A percentile compares a stretch with the other conserved stretches of the same genome.
These are phyloP conservation scores for Desmodus rotundus DNA, from an alignment of 2,113 vertebrate genomes.

Conservation along the genomic window DNA sequence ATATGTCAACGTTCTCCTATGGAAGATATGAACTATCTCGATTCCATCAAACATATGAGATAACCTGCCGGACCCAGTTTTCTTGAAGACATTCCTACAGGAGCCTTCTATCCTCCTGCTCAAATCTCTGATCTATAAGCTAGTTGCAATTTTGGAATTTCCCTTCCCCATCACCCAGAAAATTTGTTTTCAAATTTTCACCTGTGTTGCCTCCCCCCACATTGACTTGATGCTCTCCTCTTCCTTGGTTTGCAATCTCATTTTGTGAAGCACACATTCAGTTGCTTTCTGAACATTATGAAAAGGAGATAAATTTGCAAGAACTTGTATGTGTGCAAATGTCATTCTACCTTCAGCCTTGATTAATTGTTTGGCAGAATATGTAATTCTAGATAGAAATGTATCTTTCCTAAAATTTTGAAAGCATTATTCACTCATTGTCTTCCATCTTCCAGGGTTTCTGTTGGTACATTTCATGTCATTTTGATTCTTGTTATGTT, in stretches of 20 bases:
- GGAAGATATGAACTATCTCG: neutral
- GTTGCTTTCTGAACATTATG: neutral
- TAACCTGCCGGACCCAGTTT: neutral
- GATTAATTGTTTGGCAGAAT: neutral
- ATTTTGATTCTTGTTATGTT: neutral
- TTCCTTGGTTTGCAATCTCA: neutral
- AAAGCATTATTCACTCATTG: neutral
- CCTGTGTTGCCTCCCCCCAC: neutral
- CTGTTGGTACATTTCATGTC: neutral
- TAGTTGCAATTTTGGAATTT: neutral
- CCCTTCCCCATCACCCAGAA: neutral
- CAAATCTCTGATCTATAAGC: neutral
- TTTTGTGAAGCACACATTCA: neutral
- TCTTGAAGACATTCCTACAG: neutral
- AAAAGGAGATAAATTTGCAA: neutral
- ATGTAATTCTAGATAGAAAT: neutral
- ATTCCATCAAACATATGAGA: neutral
- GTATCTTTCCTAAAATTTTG: constrained; percentile 7
- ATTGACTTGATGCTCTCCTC: neutral
- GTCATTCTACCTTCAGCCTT: neutral
- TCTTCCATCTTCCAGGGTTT: neutral
- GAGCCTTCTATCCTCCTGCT: neutral
- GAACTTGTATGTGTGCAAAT: neutral
- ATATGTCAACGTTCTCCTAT: neutral
- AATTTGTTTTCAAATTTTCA: neutral